Evolutionary conservation across 2,888 invertebrate genomes (phyloP).

Genomic region (Eupithecia exiguata): DNA sequence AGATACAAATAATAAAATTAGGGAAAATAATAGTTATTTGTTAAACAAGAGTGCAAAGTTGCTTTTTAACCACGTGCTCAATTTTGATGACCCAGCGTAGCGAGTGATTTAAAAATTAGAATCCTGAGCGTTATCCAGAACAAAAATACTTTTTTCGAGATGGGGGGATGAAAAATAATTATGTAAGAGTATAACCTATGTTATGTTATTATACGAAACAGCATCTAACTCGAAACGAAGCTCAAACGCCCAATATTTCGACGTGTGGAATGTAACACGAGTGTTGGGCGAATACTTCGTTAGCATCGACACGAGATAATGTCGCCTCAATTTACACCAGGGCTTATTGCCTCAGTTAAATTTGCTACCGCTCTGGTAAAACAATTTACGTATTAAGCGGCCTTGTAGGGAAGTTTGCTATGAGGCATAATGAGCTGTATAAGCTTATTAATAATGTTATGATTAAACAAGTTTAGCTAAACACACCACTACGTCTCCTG

Average conservation of each 20-base stretch:
- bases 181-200: too few species aligned
- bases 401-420: slow-evolving; percentile 23
- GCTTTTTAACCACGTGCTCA: too few species aligned
- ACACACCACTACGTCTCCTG: background rate
- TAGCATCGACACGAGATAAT: slow-evolving; percentile 42
- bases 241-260: background rate
- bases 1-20: too few species aligned
- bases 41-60: too few species aligned
- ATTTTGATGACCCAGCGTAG: too few species aligned
- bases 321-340: slow-evolving; percentile 39
- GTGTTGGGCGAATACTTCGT: slow-evolving; percentile 26
- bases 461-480: background rate
- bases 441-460: slow-evolving; percentile 7
- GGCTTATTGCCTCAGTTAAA: slow-evolving; percentile 40
- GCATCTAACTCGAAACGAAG: background rate
- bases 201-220: too few species aligned
- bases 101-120: too few species aligned
- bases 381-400: slow-evolving; percentile 37
- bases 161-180: too few species aligned
- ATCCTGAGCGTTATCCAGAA: too few species aligned
- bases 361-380: slow-evolving; percentile 32
- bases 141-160: too few species aligned
- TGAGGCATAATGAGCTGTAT: background rate
- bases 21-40: too few species aligned
- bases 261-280: slow-evolving; percentile 2